Base-by-base conservation (phyloP, 2,888 invertebrate genomes). In the Rosalia funebris region DNA sequence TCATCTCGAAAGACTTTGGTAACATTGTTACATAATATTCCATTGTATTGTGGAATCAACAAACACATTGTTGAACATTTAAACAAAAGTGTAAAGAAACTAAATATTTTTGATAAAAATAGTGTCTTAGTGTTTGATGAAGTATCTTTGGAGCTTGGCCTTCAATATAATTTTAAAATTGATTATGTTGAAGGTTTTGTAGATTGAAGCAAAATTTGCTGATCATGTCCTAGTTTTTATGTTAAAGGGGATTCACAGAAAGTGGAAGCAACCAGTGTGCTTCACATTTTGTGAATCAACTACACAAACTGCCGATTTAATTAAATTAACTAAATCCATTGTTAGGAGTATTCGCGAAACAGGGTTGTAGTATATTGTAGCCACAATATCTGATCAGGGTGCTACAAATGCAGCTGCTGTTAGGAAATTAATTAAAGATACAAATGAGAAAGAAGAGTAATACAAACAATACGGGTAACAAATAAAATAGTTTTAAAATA, bases 361-460 rank as follows among this genome's bases (percentile, higher is more conserved):
- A 25, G 73, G 73, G 1, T 54, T 75, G 2, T n/a, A n/a, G n/a
- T 45, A 45, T 36, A 54, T 73, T 20, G 59, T 72, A 9, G 73
- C 72, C 9, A 71, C 72, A 2, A 62, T 75, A 25, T 73, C 66
- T 63, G 74, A 75, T 54, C 73, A 75, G 57, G 74, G 72, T 12
- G 47, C 68, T 3, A 66, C 64, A n/a, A 76, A 75, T 63, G 42
- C 41, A 39, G 55, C 65, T 12, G 72, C 69, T 10, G 64, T 72
- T 45, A 71, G 63, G 42, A 12, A 9, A 7, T 57, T 68, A 19
- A 25, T 62, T 31, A 54, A 55, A n/a, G 62, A 66, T 5, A 63
- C 60, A 10, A 39, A 57, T 7, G 53, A 11, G 7, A 5, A 25
- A 25, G 3, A 5, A 25, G 25, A 25, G 25, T 25, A 25, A 7